Base-by-base conservation (phyloP, 2,888 invertebrate genomes). In the Diadromus collaris region DNA sequence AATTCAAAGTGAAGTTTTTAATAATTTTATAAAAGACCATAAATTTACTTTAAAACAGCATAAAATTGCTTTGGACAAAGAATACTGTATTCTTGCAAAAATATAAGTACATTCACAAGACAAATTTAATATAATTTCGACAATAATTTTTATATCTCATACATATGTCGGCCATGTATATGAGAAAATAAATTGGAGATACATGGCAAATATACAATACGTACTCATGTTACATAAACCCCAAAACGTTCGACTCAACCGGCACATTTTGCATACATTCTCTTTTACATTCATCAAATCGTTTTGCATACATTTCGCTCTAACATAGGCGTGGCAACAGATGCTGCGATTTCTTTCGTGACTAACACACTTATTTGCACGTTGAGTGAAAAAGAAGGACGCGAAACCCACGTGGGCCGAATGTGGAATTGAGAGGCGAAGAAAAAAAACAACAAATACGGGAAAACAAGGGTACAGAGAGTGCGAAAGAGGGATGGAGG, bases 301-400 rank as follows among this genome's bases (percentile, higher is more conserved):
- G 38, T 29, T 56, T 1, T 16, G 16, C 27, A 13, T 54, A 16
- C 3, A n/a, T n/a, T n/a, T 54, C 16, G 16, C 6, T 10, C 16
- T 7, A 56, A 16, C 29, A 27, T 29, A 27, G 56, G 27, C 27
- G 56, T 16, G 56, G 27, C 16, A 29, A 56, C 56, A 29, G 27
- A 56, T 13, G 56, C 56, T 56, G 27, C 56, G 29, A 56, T 56
- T 56, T 56, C n/a, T n/a, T 9, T 46, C 9, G 46, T 32, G 32
- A 21, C 34, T 32, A 60, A 34, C 16, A 44, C n/a, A 34, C 60
- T 70, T 60, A 46, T 70, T 70, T 60, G 34, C 34, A 38, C 54
- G 71, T 38, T 13, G 54, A 54, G 29, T 44, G 34, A 38, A 61
- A 71, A 24, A 61, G 38, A 24, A 38, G 27, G 63, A 21, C 27